phyloP scores from a whole-genome alignment of 2,888 invertebrate genomes.

The Blastobasis adustella region DNA sequence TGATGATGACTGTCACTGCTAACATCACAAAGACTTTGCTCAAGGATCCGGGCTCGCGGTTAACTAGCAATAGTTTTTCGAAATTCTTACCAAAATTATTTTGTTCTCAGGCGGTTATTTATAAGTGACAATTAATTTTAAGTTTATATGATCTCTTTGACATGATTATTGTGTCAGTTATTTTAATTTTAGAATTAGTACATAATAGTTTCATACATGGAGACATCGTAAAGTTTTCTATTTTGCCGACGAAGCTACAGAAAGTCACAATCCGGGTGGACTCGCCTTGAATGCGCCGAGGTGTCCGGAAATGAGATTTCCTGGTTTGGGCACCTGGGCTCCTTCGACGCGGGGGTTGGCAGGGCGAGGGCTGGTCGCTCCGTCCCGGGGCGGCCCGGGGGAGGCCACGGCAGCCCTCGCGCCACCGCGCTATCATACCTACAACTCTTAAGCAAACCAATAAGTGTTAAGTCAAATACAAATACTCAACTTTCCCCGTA shows the following conservation, averaged over 20 bases:
- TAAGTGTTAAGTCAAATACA: too few relatives aligned
- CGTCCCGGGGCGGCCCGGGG: too few relatives aligned
- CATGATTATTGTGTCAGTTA: conserved; percentile 53
- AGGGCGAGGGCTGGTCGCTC: too few relatives aligned
- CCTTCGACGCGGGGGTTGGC: conserved; percentile 34
- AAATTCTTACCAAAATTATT: conserved; percentile 1
- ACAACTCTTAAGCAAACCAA: too few relatives aligned
- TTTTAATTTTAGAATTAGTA: conserved; percentile 43
- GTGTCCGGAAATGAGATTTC: conserved; percentile 54
- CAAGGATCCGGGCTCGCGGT: conserved; percentile 5
- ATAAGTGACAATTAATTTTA: conserved; percentile 65
- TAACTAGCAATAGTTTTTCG: background rate
- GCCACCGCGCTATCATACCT: too few relatives aligned
- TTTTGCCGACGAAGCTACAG: conserved; percentile 5
- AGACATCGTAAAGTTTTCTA: conserved; percentile 8
- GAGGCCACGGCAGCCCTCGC: too few relatives aligned
- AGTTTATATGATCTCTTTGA: conserved; percentile 73
- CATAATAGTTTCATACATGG: conserved; percentile 19
- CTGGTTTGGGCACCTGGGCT: conserved; percentile 24
- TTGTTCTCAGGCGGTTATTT: conserved; percentile 35
- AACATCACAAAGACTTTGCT: conserved; percentile 47
- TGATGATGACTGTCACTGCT: conserved; percentile 36
- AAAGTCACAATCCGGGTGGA: conserved; percentile 31
- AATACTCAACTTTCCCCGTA: too few relatives aligned
- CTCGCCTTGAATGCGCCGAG: conserved; percentile 37